Conservation (phyloP, 2,888 invertebrate genomes). For the Eudasyphora cyanicolor region DNA sequence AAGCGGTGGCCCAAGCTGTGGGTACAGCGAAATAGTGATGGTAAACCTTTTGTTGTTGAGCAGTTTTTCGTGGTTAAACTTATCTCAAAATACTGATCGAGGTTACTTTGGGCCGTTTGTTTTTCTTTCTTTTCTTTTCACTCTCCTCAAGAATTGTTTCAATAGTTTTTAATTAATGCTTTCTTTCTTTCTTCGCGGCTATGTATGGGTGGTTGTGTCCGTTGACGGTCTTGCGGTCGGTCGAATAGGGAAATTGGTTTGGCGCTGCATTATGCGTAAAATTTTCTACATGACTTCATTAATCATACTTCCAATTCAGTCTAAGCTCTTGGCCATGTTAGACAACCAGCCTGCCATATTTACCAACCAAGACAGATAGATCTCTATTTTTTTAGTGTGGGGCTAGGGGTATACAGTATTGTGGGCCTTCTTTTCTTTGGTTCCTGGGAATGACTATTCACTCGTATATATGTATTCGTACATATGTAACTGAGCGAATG, state of each 20-base stretch:
- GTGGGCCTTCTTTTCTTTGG: too few relatives aligned
- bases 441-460: too few relatives aligned
- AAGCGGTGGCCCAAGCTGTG: conserved; percentile 18
- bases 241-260: conserved; percentile 5
- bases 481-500: too few relatives aligned
- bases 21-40: neutral
- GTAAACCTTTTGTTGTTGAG: neutral
- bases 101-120: conserved; percentile 4
- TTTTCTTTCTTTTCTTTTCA: too few relatives aligned
- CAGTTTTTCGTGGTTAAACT: conserved; percentile 21
- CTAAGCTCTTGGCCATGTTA: neutral
- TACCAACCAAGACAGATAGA: neutral
- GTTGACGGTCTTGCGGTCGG: neutral
- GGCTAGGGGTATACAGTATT: too few relatives aligned
- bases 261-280: conserved; percentile 43
- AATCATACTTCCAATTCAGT: conserved; percentile 58
- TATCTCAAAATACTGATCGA: conserved; percentile 37
- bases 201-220: neutral
- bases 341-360: neutral
- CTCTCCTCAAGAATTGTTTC: conserved; percentile 33
- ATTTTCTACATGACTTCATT: conserved; percentile 52
- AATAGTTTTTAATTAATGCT: conserved; percentile 56
- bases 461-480: too few relatives aligned
- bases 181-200: conserved; percentile 19
- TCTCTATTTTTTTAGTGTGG: conserved; percentile 4